These are phyloP conservation scores for Channa striata DNA, from an alignment of 2,797 vertebrate genomes.

Conservation along the genomic window DNA sequence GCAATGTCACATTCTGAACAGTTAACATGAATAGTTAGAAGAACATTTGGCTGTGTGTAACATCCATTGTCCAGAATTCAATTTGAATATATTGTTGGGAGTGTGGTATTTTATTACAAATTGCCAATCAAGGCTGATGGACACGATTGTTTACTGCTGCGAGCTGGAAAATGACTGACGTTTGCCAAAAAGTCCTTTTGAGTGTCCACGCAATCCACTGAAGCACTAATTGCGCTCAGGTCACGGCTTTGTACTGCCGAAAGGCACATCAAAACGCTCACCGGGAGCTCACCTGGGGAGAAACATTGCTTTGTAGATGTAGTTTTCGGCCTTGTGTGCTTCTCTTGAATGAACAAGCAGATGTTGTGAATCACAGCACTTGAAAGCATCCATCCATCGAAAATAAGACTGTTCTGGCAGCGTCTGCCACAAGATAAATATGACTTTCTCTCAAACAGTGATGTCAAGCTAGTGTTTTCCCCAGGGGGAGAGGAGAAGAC, in stretches of 20 bases:
- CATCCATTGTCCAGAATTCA: constrained; percentile 47
- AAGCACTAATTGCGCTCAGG: constrained; percentile 57
- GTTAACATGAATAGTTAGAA: constrained; percentile 33
- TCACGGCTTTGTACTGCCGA: constrained; percentile 39
- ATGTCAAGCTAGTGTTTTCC: constrained; percentile 57
- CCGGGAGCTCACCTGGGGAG: constrained; percentile 53
- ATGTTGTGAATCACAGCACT: constrained; percentile 50
- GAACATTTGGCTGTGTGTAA: constrained; percentile 47
- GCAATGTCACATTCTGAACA: constrained; percentile 41
- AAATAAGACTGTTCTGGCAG: constrained; percentile 42
- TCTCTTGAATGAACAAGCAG: constrained; percentile 51
- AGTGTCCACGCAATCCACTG: constrained; percentile 30
- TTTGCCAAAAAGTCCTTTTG: constrained; percentile 20
- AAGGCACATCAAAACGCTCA: constrained; percentile 64
- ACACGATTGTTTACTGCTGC: constrained; percentile 34
- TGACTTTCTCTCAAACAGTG: constrained; percentile 31
- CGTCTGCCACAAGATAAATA: constrained; percentile 45
- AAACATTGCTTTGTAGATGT: constrained; percentile 44
- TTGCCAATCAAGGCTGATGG: constrained; percentile 38
- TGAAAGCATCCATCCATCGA: constrained; percentile 54
- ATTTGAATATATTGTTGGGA: constrained; percentile 48
- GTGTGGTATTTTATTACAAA: constrained; percentile 49
- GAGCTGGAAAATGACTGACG: constrained; percentile 32
- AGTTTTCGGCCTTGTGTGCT: constrained; percentile 39
- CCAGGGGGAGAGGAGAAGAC: constrained; percentile 23